phyloP scores from a whole-genome alignment of 2,113 vertebrate genomes.

The Lonchura striata region DNA sequence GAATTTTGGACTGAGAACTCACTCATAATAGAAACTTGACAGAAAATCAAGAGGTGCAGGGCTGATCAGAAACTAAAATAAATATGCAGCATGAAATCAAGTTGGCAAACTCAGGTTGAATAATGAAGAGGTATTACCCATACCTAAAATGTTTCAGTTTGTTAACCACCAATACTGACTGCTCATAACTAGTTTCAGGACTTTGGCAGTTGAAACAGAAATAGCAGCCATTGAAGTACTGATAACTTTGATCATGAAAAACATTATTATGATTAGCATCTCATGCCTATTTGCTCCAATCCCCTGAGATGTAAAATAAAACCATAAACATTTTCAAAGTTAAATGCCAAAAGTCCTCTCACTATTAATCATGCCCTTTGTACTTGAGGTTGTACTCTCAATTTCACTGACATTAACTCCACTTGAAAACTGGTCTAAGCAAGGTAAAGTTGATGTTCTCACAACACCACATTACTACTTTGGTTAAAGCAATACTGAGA shows the following conservation, averaged over 20 bases:
- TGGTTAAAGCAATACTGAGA: not conserved
- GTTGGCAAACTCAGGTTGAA: not conserved
- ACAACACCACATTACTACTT: not conserved
- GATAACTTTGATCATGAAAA: slow-evolving; percentile 10
- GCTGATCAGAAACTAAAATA: not conserved
- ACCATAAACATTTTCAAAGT: not conserved
- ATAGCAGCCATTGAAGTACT: not conserved
- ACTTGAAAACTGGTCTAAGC: not conserved
- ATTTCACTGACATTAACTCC: not conserved
- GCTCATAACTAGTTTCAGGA: not conserved
- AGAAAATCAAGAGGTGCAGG: not conserved
- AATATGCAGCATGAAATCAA: not conserved
- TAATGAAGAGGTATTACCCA: not conserved
- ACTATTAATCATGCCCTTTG: not conserved
- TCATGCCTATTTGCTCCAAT: not conserved
- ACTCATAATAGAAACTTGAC: not conserved
- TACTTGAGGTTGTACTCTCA: not conserved
- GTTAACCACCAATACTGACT: not conserved
- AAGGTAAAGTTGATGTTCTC: not conserved
- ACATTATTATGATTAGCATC: not conserved
- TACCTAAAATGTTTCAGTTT: not conserved
- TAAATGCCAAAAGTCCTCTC: not conserved
- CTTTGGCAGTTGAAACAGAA: not conserved
- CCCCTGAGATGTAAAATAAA: not conserved
- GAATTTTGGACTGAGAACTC: not conserved